These are phyloP conservation scores for Microcebus murinus DNA, from an alignment of 2,113 vertebrate genomes.

Conservation along the genomic window DNA sequence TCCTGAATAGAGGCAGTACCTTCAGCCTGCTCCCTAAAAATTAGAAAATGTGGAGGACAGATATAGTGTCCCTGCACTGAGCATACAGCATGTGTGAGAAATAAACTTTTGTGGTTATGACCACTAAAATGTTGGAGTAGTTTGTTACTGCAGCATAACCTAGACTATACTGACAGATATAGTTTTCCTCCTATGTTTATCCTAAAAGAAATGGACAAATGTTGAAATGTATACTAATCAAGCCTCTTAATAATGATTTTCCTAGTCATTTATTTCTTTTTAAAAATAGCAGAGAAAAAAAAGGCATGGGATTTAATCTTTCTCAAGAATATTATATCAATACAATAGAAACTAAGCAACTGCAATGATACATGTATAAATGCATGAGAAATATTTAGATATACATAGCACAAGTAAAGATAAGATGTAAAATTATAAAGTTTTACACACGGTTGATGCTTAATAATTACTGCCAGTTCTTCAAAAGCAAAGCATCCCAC, in stretches of 20 bases:
- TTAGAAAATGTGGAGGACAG: neutral
- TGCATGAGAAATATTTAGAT: neutral
- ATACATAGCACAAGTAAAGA: neutral
- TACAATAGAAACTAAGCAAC: neutral
- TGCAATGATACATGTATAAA: neutral
- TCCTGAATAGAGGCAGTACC: neutral
- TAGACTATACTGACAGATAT: neutral
- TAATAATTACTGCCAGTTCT: slow-evolving; percentile 1
- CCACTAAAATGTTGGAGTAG: neutral
- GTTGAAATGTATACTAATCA: neutral
- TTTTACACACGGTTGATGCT: neutral
- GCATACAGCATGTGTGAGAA: neutral
- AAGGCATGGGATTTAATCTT: neutral
- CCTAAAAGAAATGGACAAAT: neutral
- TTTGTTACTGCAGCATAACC: neutral
- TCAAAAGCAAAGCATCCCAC: neutral
- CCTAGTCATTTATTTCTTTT: neutral
- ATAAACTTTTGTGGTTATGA: neutral
- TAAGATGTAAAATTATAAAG: neutral
- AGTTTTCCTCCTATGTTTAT: neutral
- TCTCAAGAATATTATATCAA: neutral
- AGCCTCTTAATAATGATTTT: neutral
- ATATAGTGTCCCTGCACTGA: neutral
- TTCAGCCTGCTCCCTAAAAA: neutral
- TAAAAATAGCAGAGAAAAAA: neutral